A percentile compares a stretch with the other conserved stretches of the same genome.
Evolutionary conservation across 2,113 vertebrate species (phyloP).

Genomic region (Notechis scutatus): DNA sequence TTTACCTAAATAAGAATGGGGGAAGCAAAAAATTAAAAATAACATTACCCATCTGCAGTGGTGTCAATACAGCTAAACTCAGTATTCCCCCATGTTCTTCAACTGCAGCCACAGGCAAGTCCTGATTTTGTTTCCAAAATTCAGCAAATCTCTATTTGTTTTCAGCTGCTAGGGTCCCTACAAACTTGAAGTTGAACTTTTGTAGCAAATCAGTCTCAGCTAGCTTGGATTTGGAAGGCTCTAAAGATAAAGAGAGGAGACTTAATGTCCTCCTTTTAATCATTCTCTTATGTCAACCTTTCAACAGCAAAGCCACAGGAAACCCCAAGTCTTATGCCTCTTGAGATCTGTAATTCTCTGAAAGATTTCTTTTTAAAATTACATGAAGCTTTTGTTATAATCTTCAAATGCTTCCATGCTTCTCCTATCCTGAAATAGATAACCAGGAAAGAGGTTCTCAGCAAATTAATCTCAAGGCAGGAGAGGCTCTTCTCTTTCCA

Average conservation of each 20-base stretch:
- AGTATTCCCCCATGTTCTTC: neutral
- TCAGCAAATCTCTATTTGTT: neutral
- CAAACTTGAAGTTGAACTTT: neutral
- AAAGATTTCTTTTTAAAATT: neutral
- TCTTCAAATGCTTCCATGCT: conserved; percentile 28
- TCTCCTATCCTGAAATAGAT: conserved; percentile 38
- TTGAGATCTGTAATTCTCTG: conserved; percentile 5
- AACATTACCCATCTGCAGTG: neutral
- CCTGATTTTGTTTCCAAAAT: neutral
- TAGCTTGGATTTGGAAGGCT: neutral
- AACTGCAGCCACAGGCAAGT: neutral
- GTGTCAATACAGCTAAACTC: neutral
- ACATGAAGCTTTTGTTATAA: conserved; percentile 16
- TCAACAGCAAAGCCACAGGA: conserved; percentile 2
- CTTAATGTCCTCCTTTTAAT: conserved; percentile 12
- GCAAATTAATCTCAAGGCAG: conserved; percentile 33
- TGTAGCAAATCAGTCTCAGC: neutral
- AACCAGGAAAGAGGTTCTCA: conserved; percentile 20
- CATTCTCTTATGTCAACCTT: conserved; percentile 15
- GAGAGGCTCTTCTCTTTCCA: conserved; percentile 21
- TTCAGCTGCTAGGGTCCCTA: neutral
- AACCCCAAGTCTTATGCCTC: neutral
- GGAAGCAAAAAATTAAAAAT: neutral
- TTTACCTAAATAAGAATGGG: neutral
- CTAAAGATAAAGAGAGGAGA: neutral